Evolutionary conservation across 2,113 vertebrate genomes (phyloP), one percentile per base, ranked within the genome.

Genomic region (Galeopterus variegatus): DNA sequence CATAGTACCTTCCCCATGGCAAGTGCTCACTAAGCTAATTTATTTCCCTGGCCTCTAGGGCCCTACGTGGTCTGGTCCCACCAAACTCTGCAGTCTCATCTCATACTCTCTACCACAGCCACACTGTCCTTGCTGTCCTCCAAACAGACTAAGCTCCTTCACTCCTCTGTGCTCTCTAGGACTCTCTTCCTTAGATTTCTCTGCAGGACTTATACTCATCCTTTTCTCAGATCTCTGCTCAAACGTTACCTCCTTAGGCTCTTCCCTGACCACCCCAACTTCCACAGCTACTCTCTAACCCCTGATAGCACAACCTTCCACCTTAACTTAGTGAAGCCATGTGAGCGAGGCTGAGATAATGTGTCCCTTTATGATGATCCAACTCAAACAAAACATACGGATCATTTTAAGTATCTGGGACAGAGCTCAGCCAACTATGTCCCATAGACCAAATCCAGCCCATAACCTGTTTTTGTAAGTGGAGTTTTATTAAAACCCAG

Each of bases 401-500:
- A 60, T 62, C 7, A 58, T 36, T 77, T 82, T 33, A 58, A n/a
- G 26, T 45, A 19, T 93, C 65, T 73, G 75, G 31, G 52, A 69
- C 33, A 77, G 41, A 45, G 36, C 52, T 82, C 31, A 41, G 23
- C 28, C 73, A 93, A 73, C 48, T n/a, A 62, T 23, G 28, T 72
- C 31, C 54, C 73, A 73, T 6, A 58, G 76, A 52, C 31, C 45
- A 65, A 73, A 62, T 45, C 33, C n/a, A 79, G 41, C 50, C 48
- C 0, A 2, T n/a, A 31, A 33, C 45, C 41, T 93, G 50, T 67
- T 88, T 77, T 45, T 88, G 14, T 60, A 56, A 90, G 76, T 84
- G 41, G 41, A 72, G 26, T 88, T 93, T 60, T 50, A 88, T 41
- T 94, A 70, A 67, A 90, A 76, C n/a, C n/a, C 48, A 67, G 60